Evolutionary conservation across 1,140 invertebrate genomes (phyloP), one percentile per base, ranked within the genome.

Genomic region (Tetramorium simillimum): DNA sequence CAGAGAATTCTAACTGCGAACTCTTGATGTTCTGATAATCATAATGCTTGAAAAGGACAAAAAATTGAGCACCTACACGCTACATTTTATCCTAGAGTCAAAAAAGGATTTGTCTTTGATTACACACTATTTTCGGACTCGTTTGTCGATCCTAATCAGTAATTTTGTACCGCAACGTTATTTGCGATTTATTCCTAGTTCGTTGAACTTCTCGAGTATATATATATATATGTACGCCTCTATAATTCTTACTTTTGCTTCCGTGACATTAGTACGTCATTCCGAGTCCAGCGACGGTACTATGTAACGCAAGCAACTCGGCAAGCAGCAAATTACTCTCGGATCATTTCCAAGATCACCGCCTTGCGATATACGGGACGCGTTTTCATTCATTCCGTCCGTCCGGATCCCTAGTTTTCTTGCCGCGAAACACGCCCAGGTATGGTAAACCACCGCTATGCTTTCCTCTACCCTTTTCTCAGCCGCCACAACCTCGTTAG

Each of bases 401-500:
- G 62, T 67, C 67, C 53, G 37, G 53, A 53, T 73, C 40, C 28
- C 53, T 72, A 40, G 53, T 53, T 84, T 84, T 84, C 80, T 84
- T 37, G 56, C 53, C 53, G 80, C 51, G 43, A 16, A 75, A 84
- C 80, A 84, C 69, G 80, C 80, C 80, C 69, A 84, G 53, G 5
- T 21, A 53, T 60, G 58, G 67, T 73, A 84, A 84, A 84, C 53
- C 67, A 73, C 40, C 80, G 80, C 69, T 60, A 69, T 69, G 80
- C 40, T 84, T 73, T 60, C 33, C 67, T 73, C 51, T 72, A 65
- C 49, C 33, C 51, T 63, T 85, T 77, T 85, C 75, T 78, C 37
- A 21, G 63, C 76, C 46, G 85, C 28, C 18, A 58, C 75, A 60
- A 43, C 62, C 80, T 86, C 85, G 85, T 86, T 86, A 86, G 85